phyloP scores from a whole-genome alignment of 23 tunicate species.

The Diplosoma virens region DNA sequence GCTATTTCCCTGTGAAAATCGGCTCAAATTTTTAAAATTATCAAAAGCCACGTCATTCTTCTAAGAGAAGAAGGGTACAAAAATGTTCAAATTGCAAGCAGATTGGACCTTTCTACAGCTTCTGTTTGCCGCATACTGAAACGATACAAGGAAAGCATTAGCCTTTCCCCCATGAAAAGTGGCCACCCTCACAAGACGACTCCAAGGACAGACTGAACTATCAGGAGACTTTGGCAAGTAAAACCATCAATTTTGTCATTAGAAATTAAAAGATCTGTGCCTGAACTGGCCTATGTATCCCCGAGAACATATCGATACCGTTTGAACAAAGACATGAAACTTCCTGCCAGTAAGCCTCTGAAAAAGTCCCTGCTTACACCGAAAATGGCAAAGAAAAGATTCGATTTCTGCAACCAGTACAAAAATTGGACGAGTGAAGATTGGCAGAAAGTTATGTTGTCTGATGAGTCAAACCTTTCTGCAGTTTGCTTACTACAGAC shows the following conservation, averaged over 20 bases:
- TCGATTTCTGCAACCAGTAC: constrained; percentile 1
- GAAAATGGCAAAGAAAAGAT: neutral
- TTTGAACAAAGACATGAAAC: neutral
- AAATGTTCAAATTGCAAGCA: neutral
- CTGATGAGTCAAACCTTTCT: constrained; percentile 9
- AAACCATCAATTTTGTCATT: neutral
- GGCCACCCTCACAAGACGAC: constrained; percentile 5
- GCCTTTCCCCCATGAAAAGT: neutral
- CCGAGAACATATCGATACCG: neutral
- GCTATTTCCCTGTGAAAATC: neutral
- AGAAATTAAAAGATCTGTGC: neutral
- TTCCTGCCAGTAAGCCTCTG: constrained; percentile 1
- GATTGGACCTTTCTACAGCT: neutral
- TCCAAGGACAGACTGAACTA: neutral
- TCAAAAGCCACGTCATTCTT: neutral
- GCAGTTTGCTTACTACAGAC: constrained; percentile 5
- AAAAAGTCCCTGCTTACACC: neutral
- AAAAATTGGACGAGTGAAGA: constrained; percentile 8
- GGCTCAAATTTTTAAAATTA: neutral
- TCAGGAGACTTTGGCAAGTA: too few species aligned
- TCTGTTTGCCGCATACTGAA: neutral
- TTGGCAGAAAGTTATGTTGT: constrained; percentile 32
- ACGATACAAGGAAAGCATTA: constrained; percentile 1
- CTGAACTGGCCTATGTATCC: neutral
- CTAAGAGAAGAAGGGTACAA: too few species aligned